These are phyloP conservation scores for Myotis brandtii DNA, from an alignment of 2,113 vertebrate species.

Conservation along the genomic window DNA sequence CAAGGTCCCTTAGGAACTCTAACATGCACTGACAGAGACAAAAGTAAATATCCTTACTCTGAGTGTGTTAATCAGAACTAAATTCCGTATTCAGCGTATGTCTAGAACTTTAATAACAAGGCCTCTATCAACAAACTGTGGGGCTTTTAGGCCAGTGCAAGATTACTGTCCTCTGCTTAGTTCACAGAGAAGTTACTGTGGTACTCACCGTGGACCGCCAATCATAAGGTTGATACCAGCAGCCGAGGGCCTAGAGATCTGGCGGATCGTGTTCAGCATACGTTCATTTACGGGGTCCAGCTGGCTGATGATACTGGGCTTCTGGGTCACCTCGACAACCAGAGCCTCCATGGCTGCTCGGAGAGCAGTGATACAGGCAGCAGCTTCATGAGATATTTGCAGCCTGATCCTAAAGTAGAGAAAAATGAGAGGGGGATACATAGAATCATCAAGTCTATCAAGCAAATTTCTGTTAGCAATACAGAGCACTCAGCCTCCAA, in stretches of 20 bases:
- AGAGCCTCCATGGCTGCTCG: conserved; percentile 93
- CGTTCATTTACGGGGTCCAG: conserved; percentile 89
- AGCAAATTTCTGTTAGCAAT: not conserved
- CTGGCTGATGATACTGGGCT: conserved; percentile 90
- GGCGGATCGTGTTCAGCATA: conserved; percentile 91
- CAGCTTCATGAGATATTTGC: conserved; percentile 87
- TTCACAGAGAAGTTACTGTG: not conserved
- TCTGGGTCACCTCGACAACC: conserved; percentile 94
- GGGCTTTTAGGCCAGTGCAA: not conserved
- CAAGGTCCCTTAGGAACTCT: not conserved
- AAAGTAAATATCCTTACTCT: not conserved
- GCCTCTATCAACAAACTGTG: not conserved
- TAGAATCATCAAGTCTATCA: not conserved
- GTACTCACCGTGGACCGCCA: conserved; percentile 86
- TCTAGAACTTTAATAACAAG: not conserved
- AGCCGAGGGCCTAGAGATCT: conserved; percentile 90
- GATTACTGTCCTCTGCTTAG: not conserved
- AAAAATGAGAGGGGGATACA: not conserved
- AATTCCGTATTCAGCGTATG: not conserved
- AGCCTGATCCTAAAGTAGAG: conserved; percentile 91
- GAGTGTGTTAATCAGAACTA: not conserved
- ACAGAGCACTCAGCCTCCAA: not conserved
- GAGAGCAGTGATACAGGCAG: conserved; percentile 89
- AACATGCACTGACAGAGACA: not conserved
- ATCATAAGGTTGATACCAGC: conserved; percentile 90